phyloP scores from a whole-genome alignment of 2,888 invertebrate genomes.

The Eretmocerus hayati region DNA sequence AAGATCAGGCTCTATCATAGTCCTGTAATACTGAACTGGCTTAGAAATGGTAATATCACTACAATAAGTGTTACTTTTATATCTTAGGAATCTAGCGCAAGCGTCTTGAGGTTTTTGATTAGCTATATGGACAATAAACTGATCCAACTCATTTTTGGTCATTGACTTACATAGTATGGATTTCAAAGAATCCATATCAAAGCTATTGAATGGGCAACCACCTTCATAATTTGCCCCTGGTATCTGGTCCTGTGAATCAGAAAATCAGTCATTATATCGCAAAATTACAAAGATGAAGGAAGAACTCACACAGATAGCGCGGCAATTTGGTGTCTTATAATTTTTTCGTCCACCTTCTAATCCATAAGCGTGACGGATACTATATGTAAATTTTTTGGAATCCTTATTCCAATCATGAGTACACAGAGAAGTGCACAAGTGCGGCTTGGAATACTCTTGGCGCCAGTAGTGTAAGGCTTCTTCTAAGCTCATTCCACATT shows the following conservation, averaged over 20 bases:
- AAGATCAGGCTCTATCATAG: constrained; percentile 25
- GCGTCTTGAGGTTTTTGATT: constrained; percentile 30
- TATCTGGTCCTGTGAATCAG: constrained; percentile 33
- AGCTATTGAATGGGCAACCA: constrained; percentile 59
- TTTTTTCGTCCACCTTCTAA: constrained; percentile 60
- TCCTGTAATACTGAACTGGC: constrained; percentile 38
- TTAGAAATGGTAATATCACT: constrained; percentile 28
- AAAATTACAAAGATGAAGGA: constrained; percentile 4
- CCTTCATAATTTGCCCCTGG: constrained; percentile 51
- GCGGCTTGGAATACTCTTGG: constrained; percentile 54
- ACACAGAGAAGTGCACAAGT: constrained; percentile 49
- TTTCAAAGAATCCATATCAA: constrained; percentile 48
- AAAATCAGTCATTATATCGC: constrained; percentile 2
- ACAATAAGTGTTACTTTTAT: constrained; percentile 23
- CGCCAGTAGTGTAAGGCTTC: constrained; percentile 62
- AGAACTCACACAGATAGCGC: constrained; percentile 53
- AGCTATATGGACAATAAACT: constrained; percentile 24
- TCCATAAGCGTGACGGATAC: constrained; percentile 67
- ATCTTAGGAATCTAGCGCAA: constrained; percentile 33
- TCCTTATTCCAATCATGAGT: constrained; percentile 60
- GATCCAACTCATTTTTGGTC: constrained; percentile 24
- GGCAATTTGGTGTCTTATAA: constrained; percentile 57
- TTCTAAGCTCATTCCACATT: constrained; percentile 60
- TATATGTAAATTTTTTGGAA: constrained; percentile 58
- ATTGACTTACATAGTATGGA: constrained; percentile 11